Evolutionary conservation across 2,113 vertebrate genomes (phyloP).

Genomic region (Paralichthys olivaceus): DNA sequence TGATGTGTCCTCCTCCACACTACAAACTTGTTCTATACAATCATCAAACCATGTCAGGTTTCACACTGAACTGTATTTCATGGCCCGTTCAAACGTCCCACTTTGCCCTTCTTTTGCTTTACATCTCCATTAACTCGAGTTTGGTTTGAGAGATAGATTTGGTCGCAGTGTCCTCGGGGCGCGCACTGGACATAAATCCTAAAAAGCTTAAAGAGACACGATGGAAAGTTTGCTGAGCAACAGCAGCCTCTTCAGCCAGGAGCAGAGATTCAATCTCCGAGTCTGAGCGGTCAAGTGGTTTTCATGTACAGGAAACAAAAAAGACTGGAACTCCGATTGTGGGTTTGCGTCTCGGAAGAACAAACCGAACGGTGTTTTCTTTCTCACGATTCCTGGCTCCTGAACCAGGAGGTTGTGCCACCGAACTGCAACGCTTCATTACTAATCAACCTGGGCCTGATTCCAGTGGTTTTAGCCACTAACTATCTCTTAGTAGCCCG

Average conservation of each 20-base stretch:
- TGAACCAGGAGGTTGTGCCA: neutral
- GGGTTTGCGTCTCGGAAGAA: neutral
- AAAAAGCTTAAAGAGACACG: neutral
- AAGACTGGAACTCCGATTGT: neutral
- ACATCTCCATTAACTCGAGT: neutral
- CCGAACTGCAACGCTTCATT: neutral
- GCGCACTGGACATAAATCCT: neutral
- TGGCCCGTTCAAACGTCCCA: slow-evolving; percentile 11
- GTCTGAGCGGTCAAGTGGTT: neutral
- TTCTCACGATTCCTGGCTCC: neutral
- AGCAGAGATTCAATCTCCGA: neutral
- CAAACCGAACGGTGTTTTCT: neutral
- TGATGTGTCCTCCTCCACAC: slow-evolving; percentile 18
- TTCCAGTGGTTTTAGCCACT: neutral
- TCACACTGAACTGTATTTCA: slow-evolving; percentile 52
- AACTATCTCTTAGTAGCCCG: neutral
- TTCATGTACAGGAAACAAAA: neutral
- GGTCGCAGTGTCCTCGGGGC: slow-evolving; percentile 1
- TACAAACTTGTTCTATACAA: slow-evolving; percentile 35
- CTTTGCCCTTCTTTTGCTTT: neutral
- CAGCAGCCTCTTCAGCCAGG: neutral
- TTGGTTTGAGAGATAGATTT: slow-evolving; percentile 4
- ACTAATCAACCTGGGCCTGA: neutral
- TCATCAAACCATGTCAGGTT: slow-evolving; percentile 60
- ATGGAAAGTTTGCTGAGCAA: neutral